Conservation (phyloP, 2,888 invertebrate species). For the Pyrrhia umbra region DNA sequence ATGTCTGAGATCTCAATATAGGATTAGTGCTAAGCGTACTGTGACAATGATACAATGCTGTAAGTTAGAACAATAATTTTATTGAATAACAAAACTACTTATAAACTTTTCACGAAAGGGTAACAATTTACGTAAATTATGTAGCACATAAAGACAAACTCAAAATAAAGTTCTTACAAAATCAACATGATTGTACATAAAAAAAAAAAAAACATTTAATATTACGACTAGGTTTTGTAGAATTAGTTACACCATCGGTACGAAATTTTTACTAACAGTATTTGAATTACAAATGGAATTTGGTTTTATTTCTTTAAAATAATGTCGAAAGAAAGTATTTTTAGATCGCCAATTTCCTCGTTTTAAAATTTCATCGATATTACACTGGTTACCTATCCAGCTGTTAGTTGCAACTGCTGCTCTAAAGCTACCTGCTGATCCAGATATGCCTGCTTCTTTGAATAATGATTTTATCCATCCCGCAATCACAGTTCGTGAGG, state of each 20-base stretch:
- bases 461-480: slow-evolving; percentile 5
- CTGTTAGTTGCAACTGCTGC: slow-evolving; percentile 1
- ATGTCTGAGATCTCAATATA: too few species aligned
- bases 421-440: slow-evolving; percentile 6
- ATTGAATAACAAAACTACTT: too few species aligned
- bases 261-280: background rate
- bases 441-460: background rate
- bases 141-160: background rate
- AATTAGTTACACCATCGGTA: background rate
- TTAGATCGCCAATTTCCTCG: slow-evolving; percentile 3
- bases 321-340: background rate
- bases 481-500: slow-evolving; percentile 1
- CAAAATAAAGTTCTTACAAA: background rate
- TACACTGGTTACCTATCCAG: background rate
- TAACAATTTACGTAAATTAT: background rate
- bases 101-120: too few species aligned
- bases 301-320: slow-evolving; percentile 1
- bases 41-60: too few species aligned
- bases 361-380: background rate
- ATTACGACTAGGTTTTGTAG: background rate
- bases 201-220: too few species aligned
- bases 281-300: background rate
- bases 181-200: background rate
- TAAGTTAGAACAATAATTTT: too few species aligned
- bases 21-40: background rate